Percentiles rank a stretch among this genome's conserved stretches.
phyloP scores from a whole-genome alignment of 2,797 vertebrate genomes.

The Caiman crocodilus region DNA sequence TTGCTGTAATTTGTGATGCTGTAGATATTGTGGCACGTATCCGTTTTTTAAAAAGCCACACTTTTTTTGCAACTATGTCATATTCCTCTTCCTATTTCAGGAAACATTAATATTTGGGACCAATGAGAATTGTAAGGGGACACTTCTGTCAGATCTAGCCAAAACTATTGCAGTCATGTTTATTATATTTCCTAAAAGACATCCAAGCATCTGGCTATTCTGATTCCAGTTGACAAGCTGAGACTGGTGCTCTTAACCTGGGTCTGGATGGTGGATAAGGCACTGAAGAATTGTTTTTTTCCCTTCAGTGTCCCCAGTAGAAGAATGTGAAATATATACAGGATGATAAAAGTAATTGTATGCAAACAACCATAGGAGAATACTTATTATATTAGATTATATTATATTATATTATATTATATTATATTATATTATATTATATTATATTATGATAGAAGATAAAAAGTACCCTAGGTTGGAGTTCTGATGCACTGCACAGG shows the following conservation, averaged over 20 bases:
- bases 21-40: not conserved
- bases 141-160: not conserved
- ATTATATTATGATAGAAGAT: slow-evolving; percentile 51
- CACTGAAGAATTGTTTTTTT: slow-evolving; percentile 23
- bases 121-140: not conserved
- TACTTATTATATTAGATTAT: no score
- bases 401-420: no score
- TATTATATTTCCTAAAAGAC: not conserved
- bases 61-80: not conserved
- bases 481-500: slow-evolving; percentile 66
- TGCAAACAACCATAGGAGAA: no score
- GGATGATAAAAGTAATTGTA: no score
- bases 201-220: not conserved
- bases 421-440: no score
- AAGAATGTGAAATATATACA: not conserved
- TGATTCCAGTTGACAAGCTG: not conserved
- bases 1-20: not conserved
- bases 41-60: not conserved
- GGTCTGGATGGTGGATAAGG: not conserved
- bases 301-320: not conserved
- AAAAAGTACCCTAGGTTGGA: slow-evolving; percentile 55
- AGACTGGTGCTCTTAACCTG: not conserved
- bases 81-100: not conserved
- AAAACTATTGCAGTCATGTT: not conserved
- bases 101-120: not conserved